These are phyloP conservation scores for Horisme vitalbata DNA, from an alignment of 2,888 invertebrate species.

Conservation along the genomic window DNA sequence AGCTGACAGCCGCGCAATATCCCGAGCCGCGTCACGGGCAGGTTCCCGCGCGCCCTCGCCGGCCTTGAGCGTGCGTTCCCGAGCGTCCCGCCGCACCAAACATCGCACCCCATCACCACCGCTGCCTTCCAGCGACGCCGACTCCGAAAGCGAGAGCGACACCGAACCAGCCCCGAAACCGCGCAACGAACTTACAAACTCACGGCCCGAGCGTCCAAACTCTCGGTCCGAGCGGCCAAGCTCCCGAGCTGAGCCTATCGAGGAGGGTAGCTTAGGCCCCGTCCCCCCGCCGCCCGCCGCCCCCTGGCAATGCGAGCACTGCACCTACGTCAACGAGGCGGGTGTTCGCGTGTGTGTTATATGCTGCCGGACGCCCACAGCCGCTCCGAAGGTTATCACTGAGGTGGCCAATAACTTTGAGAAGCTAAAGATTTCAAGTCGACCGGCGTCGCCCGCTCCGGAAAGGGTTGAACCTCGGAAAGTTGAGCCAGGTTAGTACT, in stretches of 20 bases:
- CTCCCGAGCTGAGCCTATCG: conserved; percentile 5
- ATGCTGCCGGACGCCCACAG: conserved; percentile 91
- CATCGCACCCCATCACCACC: conserved; percentile 71
- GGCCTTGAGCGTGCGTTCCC: conserved; percentile 86
- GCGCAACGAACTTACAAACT: conserved; percentile 11
- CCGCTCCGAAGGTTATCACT: conserved; percentile 51
- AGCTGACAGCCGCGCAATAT: conserved; percentile 74
- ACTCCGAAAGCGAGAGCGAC: conserved; percentile 81
- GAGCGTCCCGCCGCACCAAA: conserved; percentile 83
- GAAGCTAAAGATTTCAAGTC: conserved; percentile 37
- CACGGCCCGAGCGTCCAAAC: conserved; percentile 12
- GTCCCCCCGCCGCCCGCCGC: conserved; percentile 80
- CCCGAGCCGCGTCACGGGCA: conserved; percentile 81
- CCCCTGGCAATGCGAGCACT: conserved; percentile 94
- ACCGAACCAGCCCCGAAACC: conserved; percentile 43
- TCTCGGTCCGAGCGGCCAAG: conserved; percentile 5
- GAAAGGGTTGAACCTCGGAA: conserved; percentile 42
- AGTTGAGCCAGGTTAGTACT: conserved; percentile 76
- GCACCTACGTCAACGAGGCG: conserved; percentile 93
- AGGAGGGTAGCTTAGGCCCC: conserved; percentile 61
- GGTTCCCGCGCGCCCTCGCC: conserved; percentile 87
- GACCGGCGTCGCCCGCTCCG: conserved; percentile 23
- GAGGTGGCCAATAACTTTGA: conserved; percentile 36
- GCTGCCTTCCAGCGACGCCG: conserved; percentile 82
- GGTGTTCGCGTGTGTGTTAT: conserved; percentile 91